Evolutionary conservation across 2,888 invertebrate genomes (phyloP).

Genomic region (Nomada goodeniana): DNA sequence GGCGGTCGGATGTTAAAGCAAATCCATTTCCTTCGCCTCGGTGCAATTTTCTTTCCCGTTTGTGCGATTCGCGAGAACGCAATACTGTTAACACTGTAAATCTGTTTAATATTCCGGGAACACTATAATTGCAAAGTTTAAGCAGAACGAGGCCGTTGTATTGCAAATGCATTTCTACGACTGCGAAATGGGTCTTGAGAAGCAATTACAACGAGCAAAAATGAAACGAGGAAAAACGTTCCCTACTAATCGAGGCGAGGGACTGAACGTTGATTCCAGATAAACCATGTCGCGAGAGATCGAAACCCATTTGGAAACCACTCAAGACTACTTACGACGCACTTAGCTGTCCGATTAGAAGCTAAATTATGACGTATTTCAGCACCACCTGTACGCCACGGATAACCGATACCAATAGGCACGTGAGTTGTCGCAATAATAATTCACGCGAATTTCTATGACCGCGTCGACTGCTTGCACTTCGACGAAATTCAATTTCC

Average conservation of each 20-base stretch:
- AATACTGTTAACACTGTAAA: conserved; percentile 26
- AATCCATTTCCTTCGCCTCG: conserved; percentile 1
- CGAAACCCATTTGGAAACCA: conserved; percentile 62
- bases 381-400: conserved; percentile 58
- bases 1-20: conserved; percentile 25
- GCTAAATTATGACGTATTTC: conserved; percentile 71
- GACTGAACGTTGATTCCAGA: conserved; percentile 36
- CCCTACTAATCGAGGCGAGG: conserved; percentile 13
- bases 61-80: conserved; percentile 11
- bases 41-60: conserved; percentile 32
- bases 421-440: conserved; percentile 63
- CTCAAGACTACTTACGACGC: conserved; percentile 63
- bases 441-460: conserved; percentile 65
- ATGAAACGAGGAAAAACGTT: neutral
- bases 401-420: conserved; percentile 64
- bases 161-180: neutral
- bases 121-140: too few species aligned
- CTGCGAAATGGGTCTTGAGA: neutral
- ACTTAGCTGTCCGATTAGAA: conserved; percentile 66
- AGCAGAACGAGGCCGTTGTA: neutral
- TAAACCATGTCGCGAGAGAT: conserved; percentile 59
- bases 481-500: neutral
- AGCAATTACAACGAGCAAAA: neutral
- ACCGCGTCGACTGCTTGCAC: conserved; percentile 16
- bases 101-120: conserved; percentile 12